Percentiles rank a stretch among this genome's conserved stretches.
phyloP scores from a whole-genome alignment of 2,888 invertebrate species.

The Fissipunctia ypsillon region DNA sequence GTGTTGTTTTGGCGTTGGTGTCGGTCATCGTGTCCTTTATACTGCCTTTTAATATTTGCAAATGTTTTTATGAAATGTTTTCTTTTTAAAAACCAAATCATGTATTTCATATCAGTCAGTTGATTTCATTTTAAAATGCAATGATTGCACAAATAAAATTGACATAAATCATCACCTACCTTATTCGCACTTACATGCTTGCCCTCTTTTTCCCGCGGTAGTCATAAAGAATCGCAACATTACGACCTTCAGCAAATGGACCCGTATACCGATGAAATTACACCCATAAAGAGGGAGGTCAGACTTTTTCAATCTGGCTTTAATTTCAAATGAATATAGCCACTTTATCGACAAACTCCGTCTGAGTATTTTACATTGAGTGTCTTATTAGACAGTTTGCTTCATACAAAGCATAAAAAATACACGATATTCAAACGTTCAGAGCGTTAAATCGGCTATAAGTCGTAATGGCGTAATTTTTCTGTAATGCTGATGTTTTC shows the following conservation, averaged over 20 bases:
- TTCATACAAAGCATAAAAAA: conserved; percentile 5
- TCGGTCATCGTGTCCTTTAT: background rate
- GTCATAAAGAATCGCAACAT: conserved; percentile 5
- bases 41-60: background rate
- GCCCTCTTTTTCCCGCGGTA: background rate
- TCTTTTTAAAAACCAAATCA: too few species aligned
- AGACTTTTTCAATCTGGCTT: conserved; percentile 23
- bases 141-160: too few species aligned
- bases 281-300: conserved; percentile 9
- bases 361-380: conserved; percentile 3
- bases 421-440: background rate
- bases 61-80: background rate
- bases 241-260: background rate
- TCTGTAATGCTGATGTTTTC: conserved; percentile 10
- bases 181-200: too few species aligned
- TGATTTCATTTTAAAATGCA: too few species aligned
- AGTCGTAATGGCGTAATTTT: conserved; percentile 21
- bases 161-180: too few species aligned
- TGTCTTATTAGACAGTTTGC: background rate
- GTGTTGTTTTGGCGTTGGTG: conserved; percentile 6
- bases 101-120: too few species aligned
- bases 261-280: conserved; percentile 7
- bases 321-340: conserved; percentile 4
- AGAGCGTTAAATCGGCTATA: conserved; percentile 18
- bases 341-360: background rate